These are phyloP conservation scores for Eulemur macaco DNA, from an alignment of 2,113 vertebrate species.

Conservation along the genomic window DNA sequence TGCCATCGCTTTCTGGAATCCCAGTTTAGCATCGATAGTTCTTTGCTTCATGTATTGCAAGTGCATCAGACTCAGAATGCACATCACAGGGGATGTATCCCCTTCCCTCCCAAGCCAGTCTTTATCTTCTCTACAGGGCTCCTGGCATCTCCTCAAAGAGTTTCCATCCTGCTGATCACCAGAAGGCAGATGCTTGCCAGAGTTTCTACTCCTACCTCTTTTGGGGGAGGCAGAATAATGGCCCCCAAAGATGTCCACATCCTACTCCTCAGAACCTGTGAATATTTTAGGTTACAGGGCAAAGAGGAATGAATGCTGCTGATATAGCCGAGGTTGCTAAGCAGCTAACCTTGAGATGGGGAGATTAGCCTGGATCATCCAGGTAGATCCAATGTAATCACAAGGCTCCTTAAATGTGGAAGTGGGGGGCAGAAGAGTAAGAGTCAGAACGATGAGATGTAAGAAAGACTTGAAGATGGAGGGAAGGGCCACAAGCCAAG, in stretches of 20 bases:
- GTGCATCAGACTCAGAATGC: not conserved
- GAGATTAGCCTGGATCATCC: not conserved
- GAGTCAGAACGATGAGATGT: not conserved
- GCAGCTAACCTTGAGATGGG: not conserved
- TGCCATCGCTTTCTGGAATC: not conserved
- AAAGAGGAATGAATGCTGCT: not conserved
- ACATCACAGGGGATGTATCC: not conserved
- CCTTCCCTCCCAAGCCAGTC: not conserved
- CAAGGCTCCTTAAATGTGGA: not conserved
- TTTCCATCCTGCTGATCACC: not conserved
- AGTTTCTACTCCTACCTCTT: not conserved
- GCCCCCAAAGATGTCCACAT: not conserved
- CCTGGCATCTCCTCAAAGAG: not conserved
- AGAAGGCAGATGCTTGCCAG: not conserved
- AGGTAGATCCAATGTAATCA: not conserved
- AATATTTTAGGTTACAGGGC: not conserved
- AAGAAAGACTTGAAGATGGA: not conserved
- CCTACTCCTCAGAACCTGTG: not conserved
- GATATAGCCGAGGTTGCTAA: not conserved
- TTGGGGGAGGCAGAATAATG: not conserved
- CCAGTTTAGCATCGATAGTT: not conserved
- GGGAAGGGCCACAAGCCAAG: not conserved
- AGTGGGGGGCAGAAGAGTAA: not conserved
- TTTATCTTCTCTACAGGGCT: not conserved
- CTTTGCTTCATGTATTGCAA: not conserved